These are phyloP conservation scores for Busseola fusca DNA, from an alignment of 2,888 invertebrate genomes.

Conservation along the genomic window DNA sequence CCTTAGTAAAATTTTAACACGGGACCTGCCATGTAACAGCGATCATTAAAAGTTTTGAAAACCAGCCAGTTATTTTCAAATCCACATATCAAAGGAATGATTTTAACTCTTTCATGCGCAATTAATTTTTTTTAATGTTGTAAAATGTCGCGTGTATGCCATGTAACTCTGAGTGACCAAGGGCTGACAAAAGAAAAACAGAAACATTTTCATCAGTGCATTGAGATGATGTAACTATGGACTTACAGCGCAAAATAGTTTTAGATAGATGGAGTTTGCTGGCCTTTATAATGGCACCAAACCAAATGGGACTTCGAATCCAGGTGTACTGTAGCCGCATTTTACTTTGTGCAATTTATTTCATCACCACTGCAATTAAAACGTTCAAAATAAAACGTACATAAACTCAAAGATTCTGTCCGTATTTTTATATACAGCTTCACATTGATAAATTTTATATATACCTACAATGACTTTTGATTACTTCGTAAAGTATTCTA, in stretches of 20 bases:
- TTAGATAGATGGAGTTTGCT: background rate
- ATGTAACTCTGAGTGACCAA: background rate
- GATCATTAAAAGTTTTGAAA: constrained; percentile 68
- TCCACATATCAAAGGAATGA: constrained; percentile 47
- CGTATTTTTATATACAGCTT: too few relatives aligned
- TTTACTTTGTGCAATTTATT: background rate
- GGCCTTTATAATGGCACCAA: background rate
- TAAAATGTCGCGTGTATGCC: background rate
- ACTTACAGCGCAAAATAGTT: background rate
- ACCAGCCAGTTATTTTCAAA: constrained; percentile 41
- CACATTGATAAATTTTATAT: too few relatives aligned
- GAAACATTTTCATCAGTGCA: background rate
- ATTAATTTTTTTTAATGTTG: background rate
- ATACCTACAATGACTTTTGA: too few relatives aligned
- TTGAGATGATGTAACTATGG: background rate
- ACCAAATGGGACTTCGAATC: background rate
- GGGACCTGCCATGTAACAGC: constrained; percentile 51
- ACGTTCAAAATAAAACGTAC: background rate
- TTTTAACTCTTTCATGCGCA: constrained; percentile 19
- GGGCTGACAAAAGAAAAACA: background rate
- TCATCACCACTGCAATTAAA: background rate
- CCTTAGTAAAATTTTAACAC: constrained; percentile 39
- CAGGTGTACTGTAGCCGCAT: background rate
- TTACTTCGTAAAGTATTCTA: too few relatives aligned
- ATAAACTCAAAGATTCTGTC: too few relatives aligned